Evolutionary conservation across 1,140 invertebrate genomes (phyloP).

Genomic region (Charaxes varanes): DNA sequence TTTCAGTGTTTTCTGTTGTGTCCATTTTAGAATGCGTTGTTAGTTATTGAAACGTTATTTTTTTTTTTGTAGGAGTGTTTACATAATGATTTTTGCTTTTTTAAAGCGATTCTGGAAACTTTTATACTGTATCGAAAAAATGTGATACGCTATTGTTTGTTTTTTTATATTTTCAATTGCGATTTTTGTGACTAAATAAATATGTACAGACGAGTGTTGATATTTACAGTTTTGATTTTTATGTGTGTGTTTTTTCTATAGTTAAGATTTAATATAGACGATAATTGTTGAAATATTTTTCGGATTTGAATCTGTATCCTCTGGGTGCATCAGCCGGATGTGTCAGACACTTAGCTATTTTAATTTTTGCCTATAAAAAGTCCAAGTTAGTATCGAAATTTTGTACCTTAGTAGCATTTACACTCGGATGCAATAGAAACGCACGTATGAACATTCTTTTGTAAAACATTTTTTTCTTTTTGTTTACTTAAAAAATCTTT

Average conservation of each 20-base stretch:
- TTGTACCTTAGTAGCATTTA: too few relatives aligned
- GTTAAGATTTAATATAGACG: background rate
- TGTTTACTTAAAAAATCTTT: too few relatives aligned
- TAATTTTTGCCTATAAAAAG: too few relatives aligned
- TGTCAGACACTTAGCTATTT: too few relatives aligned
- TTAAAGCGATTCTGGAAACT: constrained; percentile 5
- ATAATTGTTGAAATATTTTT: background rate
- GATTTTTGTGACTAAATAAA: constrained; percentile 5
- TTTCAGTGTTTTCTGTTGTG: constrained; percentile 28
- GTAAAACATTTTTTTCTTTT: too few relatives aligned
- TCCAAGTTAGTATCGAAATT: too few relatives aligned
- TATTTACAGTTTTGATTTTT: background rate
- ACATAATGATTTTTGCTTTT: constrained; percentile 23
- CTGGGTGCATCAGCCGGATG: too few relatives aligned
- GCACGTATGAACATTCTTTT: too few relatives aligned
- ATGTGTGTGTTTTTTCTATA: background rate
- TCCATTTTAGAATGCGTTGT: constrained; percentile 34
- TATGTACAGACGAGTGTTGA: background rate
- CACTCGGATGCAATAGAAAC: too few relatives aligned
- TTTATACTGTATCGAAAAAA: constrained; percentile 1
- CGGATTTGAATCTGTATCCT: too few relatives aligned
- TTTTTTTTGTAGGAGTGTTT: constrained; percentile 26
- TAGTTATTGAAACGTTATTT: constrained; percentile 28
- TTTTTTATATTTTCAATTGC: constrained; percentile 12
- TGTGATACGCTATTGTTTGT: constrained; percentile 7